These are phyloP conservation scores for Drosophila colorata DNA, from an alignment of 2,888 invertebrate species.

Conservation along the genomic window DNA sequence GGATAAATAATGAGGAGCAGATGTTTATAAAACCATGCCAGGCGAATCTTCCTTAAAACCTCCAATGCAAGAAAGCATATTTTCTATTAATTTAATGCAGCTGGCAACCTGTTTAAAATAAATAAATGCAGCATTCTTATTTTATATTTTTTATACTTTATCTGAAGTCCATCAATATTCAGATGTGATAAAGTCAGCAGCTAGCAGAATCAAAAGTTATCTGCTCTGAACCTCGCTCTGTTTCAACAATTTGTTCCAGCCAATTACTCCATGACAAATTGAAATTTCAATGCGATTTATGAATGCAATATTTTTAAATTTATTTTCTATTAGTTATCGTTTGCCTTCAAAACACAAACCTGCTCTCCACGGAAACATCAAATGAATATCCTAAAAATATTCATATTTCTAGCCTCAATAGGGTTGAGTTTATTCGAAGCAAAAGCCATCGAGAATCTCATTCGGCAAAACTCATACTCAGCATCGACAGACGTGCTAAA, in stretches of 20 bases:
- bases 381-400: conserved; percentile 12
- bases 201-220: too few relatives aligned
- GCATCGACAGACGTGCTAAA: conserved; percentile 27
- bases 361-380: not conserved
- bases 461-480: conserved; percentile 11
- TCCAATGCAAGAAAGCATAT: too few relatives aligned
- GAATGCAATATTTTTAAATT: not conserved
- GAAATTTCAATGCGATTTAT: not conserved
- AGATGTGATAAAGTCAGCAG: too few relatives aligned
- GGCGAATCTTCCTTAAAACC: not conserved
- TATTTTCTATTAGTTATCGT: not conserved
- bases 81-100: too few relatives aligned
- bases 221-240: too few relatives aligned
- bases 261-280: not conserved
- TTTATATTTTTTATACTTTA: too few relatives aligned
- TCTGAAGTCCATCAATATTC: too few relatives aligned
- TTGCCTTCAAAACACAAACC: not conserved
- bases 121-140: too few relatives aligned
- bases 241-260: too few relatives aligned
- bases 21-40: conserved; percentile 30
- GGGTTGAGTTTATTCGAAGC: not conserved
- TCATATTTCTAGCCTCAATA: not conserved
- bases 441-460: not conserved
- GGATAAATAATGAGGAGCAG: conserved; percentile 19
- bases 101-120: too few relatives aligned